Conservation (phyloP, 2,113 vertebrate species). For the Nycticebus coucang region DNA sequence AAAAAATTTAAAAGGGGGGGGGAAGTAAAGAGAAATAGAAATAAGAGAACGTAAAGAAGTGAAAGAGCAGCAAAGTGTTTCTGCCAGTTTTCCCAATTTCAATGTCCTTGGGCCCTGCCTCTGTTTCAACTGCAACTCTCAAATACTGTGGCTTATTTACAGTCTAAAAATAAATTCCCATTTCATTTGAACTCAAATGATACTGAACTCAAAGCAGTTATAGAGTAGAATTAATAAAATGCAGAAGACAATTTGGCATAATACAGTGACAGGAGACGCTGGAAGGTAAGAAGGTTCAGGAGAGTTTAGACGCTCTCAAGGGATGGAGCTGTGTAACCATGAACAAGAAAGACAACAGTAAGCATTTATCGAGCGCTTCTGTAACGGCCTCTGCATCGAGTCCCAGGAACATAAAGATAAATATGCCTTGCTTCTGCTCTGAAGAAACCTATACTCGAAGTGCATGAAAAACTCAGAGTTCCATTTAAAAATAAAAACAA, state of each 20-base stretch:
- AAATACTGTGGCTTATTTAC: not conserved
- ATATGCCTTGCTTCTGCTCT: not conserved
- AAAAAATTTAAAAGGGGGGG: constrained; percentile 16
- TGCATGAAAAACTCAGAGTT: constrained; percentile 12
- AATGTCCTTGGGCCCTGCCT: not conserved
- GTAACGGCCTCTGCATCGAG: not conserved
- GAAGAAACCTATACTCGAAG: constrained; percentile 24
- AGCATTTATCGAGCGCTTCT: not conserved
- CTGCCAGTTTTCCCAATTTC: not conserved
- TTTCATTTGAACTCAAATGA: constrained; percentile 24
- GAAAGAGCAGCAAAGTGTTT: not conserved
- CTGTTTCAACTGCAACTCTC: not conserved
- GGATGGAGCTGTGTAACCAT: not conserved
- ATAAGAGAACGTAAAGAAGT: not conserved
- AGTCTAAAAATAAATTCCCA: not conserved
- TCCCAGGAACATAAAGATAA: constrained; percentile 8
- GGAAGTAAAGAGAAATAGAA: not conserved
- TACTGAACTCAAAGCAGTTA: not conserved
- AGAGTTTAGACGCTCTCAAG: not conserved
- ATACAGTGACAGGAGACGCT: not conserved
- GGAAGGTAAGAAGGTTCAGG: not conserved
- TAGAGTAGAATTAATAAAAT: not conserved
- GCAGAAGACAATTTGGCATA: not conserved
- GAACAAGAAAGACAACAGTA: not conserved
- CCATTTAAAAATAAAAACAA: constrained; percentile 26